Evolutionary conservation across 2,888 invertebrate species (phyloP), one percentile per base, ranked within the genome.

Genomic region (Leucophora obtusa): DNA sequence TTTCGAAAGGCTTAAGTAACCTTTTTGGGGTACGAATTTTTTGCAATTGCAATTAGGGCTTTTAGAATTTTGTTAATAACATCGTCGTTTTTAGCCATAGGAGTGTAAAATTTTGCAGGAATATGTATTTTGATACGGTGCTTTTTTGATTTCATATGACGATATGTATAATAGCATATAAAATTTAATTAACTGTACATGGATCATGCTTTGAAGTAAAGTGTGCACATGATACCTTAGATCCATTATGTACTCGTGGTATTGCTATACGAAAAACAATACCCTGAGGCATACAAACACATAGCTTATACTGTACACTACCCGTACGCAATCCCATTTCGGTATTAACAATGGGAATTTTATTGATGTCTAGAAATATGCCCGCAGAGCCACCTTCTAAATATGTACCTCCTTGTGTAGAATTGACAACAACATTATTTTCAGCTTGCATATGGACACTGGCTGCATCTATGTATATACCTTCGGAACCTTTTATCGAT

Each of bases 201-300:
- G 90, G 90, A 85, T 90, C 90, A 69, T 87, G 84, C 73, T 88
- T 87, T 15, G 85, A 82, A 77, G 86, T 88, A 18, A 89, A 90
- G 83, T 90, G 90, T 10, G 87, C 86, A 72, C 90, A 90, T 0
- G 89, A 86, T 47, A 89, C 86, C 83, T 89, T 90, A 1, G 87
- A 87, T 0, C 88, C 89, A 77, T 87, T 89, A 82, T 89, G 89
- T 3, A 86, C 85, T 0, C 92, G 92, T 0, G 94, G 93, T 0
- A 95, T 93, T 0, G 95, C 94, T 5, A 97, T 93, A 79, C 94
- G 92, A 86, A 96, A 97, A 65, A 97, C 88, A 84, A 95, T 95
- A 0, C 97, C 97, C 82, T 95, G 94, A 0, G 97, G 97, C 95
- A 96, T 96, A 86, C 97, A 97, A 0, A 97, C 94, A 85, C 97